Percentiles rank a stretch among this genome's conserved stretches.
Evolutionary conservation across 2,888 invertebrate genomes (phyloP).

Genomic region (Argyresthia albistria): DNA sequence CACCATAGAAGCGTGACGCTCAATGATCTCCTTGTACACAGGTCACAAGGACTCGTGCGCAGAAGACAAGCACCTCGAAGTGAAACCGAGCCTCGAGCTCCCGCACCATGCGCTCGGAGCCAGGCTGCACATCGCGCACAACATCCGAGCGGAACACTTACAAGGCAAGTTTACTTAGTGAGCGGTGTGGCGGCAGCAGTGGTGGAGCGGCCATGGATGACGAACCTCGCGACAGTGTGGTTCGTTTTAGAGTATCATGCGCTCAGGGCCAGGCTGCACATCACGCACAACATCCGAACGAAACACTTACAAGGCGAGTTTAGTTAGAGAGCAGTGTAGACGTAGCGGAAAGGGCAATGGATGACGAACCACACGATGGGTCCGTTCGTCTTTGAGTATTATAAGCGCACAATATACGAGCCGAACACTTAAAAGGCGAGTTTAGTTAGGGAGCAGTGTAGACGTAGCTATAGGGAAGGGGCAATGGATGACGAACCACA

Average conservation of each 20-base stretch:
- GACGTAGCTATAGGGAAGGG: too few species aligned
- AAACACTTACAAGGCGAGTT: constrained; percentile 53
- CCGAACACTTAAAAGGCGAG: too few species aligned
- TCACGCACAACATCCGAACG: constrained; percentile 53
- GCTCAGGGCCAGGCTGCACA: constrained; percentile 48
- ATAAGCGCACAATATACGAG: constrained; percentile 52
- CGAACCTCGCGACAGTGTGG: background rate
- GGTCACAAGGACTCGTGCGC: constrained; percentile 82
- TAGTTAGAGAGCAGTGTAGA: background rate
- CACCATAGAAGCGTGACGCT: too few species aligned
- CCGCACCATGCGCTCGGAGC: constrained; percentile 57
- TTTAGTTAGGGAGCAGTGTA: too few species aligned
- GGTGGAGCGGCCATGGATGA: background rate
- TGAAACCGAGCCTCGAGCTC: constrained; percentile 49
- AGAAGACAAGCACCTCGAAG: constrained; percentile 76
- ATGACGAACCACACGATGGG: background rate
- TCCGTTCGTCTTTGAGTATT: constrained; percentile 30
- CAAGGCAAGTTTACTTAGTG: constrained; percentile 31
- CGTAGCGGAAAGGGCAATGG: background rate
- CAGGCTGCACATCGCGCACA: constrained; percentile 49
- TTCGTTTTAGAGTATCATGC: constrained; percentile 54
- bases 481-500: too few species aligned
- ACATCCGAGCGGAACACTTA: constrained; percentile 53
- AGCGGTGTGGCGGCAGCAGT: background rate
- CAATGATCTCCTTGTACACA: constrained; percentile 24